These are phyloP conservation scores for Oryzias curvinotus DNA, from an alignment of 2,113 vertebrate species.

Conservation along the genomic window DNA sequence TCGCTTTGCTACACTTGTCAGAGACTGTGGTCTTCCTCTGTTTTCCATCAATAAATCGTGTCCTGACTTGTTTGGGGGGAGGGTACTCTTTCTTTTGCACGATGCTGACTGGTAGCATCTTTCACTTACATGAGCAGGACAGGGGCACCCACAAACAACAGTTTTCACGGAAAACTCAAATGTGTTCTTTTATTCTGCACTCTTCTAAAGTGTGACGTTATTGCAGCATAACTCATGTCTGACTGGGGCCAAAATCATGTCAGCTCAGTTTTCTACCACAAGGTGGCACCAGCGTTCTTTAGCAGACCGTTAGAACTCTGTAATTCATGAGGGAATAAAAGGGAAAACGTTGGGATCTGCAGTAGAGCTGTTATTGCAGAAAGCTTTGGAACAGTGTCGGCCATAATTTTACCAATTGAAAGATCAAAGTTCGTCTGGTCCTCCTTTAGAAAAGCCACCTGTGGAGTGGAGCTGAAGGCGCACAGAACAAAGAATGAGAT, in stretches of 20 bases:
- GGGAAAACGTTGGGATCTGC: constrained; percentile 4
- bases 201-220: too few relatives aligned
- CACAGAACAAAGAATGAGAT: constrained; percentile 6
- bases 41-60: too few relatives aligned
- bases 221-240: not conserved
- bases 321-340: constrained; percentile 1
- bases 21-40: too few relatives aligned
- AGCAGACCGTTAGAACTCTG: not conserved
- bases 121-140: too few relatives aligned
- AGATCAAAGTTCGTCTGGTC: not conserved
- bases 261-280: constrained; percentile 1
- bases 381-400: constrained; percentile 2
- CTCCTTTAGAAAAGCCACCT: constrained; percentile 13
- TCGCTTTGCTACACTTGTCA: too few relatives aligned
- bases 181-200: too few relatives aligned
- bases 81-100: too few relatives aligned
- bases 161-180: too few relatives aligned
- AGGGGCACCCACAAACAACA: too few relatives aligned
- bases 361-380: constrained; percentile 16
- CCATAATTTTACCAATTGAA: constrained; percentile 9
- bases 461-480: constrained; percentile 2
- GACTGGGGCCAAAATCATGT: too few relatives aligned
- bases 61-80: too few relatives aligned
- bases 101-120: too few relatives aligned
- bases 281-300: constrained; percentile 22